Percentiles rank a stretch among this genome's conserved stretches.
phyloP scores from a whole-genome alignment of 92 coral and sea anemone genomes.

The Virgularia gustaviana region DNA sequence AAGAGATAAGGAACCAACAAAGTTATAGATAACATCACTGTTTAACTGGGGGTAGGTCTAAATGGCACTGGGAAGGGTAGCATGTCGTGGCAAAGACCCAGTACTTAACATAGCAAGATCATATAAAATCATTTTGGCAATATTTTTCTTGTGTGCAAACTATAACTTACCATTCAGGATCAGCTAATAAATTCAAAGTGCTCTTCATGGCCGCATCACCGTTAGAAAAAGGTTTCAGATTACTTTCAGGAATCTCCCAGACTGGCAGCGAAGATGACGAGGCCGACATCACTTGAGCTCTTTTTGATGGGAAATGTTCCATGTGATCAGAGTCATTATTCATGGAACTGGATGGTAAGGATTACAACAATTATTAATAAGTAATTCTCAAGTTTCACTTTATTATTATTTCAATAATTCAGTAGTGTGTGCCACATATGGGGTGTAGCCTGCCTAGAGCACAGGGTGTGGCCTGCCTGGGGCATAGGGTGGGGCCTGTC shows the following conservation, averaged over 20 bases:
- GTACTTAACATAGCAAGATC: not conserved
- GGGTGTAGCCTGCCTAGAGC: too few species aligned
- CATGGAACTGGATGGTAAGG: too few species aligned
- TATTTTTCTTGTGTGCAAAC: not conserved
- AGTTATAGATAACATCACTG: not conserved
- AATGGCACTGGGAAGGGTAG: too few species aligned
- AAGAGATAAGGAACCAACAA: not conserved
- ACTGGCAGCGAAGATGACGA: conserved; percentile 55
- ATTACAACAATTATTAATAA: too few species aligned
- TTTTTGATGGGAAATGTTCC: conserved; percentile 63
- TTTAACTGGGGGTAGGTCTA: too few species aligned
- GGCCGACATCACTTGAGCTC: conserved; percentile 61
- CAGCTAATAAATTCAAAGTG: conserved; percentile 62
- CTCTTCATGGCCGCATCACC: conserved; percentile 75
- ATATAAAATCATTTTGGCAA: not conserved
- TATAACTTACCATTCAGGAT: conserved; percentile 83
- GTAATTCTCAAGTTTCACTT: too few species aligned
- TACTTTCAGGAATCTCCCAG: conserved; percentile 78
- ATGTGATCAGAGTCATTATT: too few species aligned
- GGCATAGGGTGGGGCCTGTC: too few species aligned
- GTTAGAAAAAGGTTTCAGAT: conserved; percentile 76
- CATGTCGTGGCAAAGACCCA: too few species aligned
- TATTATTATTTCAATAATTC: too few species aligned
- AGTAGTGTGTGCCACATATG: too few species aligned
- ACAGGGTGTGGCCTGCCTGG: too few species aligned